These are phyloP conservation scores for Homarus americanus DNA, from an alignment of 1,140 invertebrate species.

Conservation along the genomic window DNA sequence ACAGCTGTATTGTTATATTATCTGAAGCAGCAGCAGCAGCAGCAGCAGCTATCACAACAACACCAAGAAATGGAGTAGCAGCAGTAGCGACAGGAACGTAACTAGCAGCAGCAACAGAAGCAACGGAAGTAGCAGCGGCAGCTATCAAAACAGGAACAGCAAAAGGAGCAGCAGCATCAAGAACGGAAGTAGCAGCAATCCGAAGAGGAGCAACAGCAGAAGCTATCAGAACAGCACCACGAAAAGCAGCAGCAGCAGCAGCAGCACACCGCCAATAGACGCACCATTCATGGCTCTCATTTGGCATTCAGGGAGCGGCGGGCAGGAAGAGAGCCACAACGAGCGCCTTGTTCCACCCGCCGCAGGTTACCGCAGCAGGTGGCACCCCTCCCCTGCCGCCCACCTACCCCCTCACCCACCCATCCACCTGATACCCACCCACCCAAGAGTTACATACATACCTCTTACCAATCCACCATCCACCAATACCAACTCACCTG, in stretches of 20 bases:
- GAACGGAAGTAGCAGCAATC: not conserved
- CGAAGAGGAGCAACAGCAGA: not conserved
- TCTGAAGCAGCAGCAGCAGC: too few species aligned
- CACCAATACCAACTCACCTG: too few species aligned
- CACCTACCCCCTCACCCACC: not conserved
- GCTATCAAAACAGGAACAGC: too few species aligned
- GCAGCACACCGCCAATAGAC: constrained; percentile 25
- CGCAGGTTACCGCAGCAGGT: constrained; percentile 35
- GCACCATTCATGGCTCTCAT: constrained; percentile 35
- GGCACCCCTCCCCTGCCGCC: not conserved
- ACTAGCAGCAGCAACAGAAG: not conserved
- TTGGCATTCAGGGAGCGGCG: constrained; percentile 45
- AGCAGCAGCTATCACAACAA: too few species aligned
- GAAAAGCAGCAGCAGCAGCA: not conserved
- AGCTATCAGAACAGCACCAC: not conserved
- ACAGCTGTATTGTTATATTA: too few species aligned
- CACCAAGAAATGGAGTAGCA: not conserved
- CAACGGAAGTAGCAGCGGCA: not conserved
- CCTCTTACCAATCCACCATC: too few species aligned
- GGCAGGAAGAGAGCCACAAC: constrained; percentile 24
- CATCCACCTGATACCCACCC: not conserved
- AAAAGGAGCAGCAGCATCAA: not conserved
- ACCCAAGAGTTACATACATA: too few species aligned
- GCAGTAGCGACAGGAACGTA: not conserved
- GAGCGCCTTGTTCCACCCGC: constrained; percentile 20